Evolutionary conservation across 2,113 vertebrate genomes (phyloP), one percentile per base, ranked within the genome.

Genomic region (Phasianus colchicus): DNA sequence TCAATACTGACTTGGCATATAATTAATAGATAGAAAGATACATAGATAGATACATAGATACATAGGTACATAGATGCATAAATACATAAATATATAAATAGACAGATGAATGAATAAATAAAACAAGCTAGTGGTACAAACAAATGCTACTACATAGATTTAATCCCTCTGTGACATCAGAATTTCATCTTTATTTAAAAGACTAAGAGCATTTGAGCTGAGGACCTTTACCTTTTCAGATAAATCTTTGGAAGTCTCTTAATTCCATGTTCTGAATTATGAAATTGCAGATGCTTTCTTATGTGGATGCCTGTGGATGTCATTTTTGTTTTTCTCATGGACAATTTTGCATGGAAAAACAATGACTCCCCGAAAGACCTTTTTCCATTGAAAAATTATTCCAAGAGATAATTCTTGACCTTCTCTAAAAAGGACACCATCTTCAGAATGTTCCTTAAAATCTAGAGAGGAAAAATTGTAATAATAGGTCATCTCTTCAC

Each of bases 241-340:
- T 69, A 69, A 66, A 24, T 74, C 4, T 5, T 77, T 50, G 64
- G 63, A 70, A 88, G 5, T 83, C 1, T 0, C 18, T 42, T 58
- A 66, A 63, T 65, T 82, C 32, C 9, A 36, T 42, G 20, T 83
- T 82, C n/a, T 42, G n/a, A 83, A 69, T 63, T 48, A 12, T 70
- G 72, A 85, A 91, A 58, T 65, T 74, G 54, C 11, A 86, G 45
- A 40, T 22, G 4, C 0, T 60, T 55, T 78, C 38, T 78, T 57
- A 0, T 0, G 13, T 55, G 10, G 43, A 5, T 47, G 4, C 32
- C 21, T 47, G 13, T 13, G 20, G 15, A 21, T 65, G 67, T 65
- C 3, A 21, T 47, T 86, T 90, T 65, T 84, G 16, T 36, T 86
- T 74, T 78, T 13, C 25, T 72, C 13, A 21, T 1, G 74, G 22